Evolutionary conservation across 2,888 invertebrate species (phyloP).

Genomic region (Orthosia gracilis): DNA sequence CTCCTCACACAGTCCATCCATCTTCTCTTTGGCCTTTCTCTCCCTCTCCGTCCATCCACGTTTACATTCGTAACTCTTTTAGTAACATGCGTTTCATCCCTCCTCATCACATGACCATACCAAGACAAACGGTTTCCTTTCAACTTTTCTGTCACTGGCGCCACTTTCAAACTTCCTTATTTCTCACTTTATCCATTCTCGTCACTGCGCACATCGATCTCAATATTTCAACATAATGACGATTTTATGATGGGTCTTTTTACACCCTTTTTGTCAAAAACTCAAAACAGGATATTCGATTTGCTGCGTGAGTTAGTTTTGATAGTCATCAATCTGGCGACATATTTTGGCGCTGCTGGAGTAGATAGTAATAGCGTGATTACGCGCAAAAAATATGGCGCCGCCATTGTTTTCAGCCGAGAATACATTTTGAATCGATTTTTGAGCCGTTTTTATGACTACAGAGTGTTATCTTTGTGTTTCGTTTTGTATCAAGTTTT

Average conservation of each 20-base stretch:
- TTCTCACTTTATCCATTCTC: too few species aligned
- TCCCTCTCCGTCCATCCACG: too few species aligned
- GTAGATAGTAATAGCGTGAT: slow-evolving; percentile 15
- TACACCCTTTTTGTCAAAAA: neutral
- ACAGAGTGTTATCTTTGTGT: neutral
- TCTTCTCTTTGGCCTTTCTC: too few species aligned
- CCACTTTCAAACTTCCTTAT: neutral
- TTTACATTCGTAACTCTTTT: too few species aligned
- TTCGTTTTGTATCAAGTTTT: neutral
- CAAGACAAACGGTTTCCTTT: neutral
- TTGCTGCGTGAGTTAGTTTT: slow-evolving; percentile 30
- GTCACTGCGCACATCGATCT: too few species aligned
- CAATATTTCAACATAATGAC: too few species aligned
- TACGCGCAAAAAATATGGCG: slow-evolving; percentile 5
- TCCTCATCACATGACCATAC: neutral
- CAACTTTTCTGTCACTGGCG: neutral
- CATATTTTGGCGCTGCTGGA: slow-evolving; percentile 1
- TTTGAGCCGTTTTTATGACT: neutral
- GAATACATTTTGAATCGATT: neutral
- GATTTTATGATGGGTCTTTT: too few species aligned
- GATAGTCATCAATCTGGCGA: slow-evolving; percentile 31
- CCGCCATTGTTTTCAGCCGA: neutral
- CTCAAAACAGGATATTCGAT: slow-evolving; percentile 26
- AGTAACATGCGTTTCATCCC: too few species aligned
- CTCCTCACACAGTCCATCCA: too few species aligned